phyloP scores from a whole-genome alignment of 2,888 invertebrate species.

The Tribolium freemani region DNA sequence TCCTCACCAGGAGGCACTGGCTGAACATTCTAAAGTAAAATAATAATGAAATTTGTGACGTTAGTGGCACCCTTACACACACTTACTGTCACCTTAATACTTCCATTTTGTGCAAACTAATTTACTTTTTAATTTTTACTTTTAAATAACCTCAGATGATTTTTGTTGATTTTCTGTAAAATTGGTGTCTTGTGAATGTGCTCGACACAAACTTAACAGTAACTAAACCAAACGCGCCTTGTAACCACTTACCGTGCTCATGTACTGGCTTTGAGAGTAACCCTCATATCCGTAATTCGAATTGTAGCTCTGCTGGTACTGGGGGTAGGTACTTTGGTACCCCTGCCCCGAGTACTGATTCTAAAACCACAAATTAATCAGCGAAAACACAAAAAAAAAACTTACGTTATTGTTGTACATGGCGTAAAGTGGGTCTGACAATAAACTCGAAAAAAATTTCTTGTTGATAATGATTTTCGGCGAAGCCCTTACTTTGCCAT shows the following conservation, averaged over 20 bases:
- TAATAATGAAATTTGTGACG: slow-evolving; percentile 36
- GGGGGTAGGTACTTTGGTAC: slow-evolving; percentile 55
- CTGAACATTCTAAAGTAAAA: slow-evolving; percentile 53
- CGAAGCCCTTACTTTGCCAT: slow-evolving; percentile 13
- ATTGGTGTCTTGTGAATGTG: slow-evolving; percentile 49
- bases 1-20: slow-evolving; percentile 52
- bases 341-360: slow-evolving; percentile 53
- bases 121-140: slow-evolving; percentile 39
- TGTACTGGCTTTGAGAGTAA: slow-evolving; percentile 50
- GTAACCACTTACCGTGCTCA: slow-evolving; percentile 41
- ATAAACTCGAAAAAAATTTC: slow-evolving; percentile 27
- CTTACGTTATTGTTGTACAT: slow-evolving; percentile 56
- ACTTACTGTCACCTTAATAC: slow-evolving; percentile 50
- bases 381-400: neutral
- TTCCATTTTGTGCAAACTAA: slow-evolving; percentile 47
- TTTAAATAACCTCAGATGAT: slow-evolving; percentile 52
- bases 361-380: slow-evolving; percentile 38
- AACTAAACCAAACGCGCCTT: slow-evolving; percentile 20
- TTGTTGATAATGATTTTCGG: slow-evolving; percentile 34
- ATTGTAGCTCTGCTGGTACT: slow-evolving; percentile 54
- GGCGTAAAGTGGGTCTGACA: neutral
- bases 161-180: slow-evolving; percentile 53
- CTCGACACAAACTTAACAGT: slow-evolving; percentile 43
- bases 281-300: slow-evolving; percentile 54
- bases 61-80: slow-evolving; percentile 24